Evolutionary conservation across 2,888 invertebrate genomes (phyloP).

Genomic region (Perizoma flavofasciatum): DNA sequence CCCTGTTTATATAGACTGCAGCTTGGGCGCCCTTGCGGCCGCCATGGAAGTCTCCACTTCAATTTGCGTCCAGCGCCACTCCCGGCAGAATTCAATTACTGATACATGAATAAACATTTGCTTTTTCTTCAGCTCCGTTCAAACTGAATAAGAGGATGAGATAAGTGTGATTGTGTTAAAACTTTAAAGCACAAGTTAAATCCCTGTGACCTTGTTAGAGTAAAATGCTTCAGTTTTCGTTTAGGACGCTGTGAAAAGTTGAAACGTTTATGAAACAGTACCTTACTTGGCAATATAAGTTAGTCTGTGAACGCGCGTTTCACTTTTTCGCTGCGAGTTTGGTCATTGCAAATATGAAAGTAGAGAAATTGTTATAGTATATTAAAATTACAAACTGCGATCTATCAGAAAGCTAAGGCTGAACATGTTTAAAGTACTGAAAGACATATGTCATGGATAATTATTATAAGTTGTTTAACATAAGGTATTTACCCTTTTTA

Average conservation of each 20-base stretch:
- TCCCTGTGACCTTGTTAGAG: neutral
- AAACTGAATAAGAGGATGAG: conserved; percentile 16
- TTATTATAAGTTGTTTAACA: no score
- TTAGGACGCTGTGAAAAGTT: conserved; percentile 14
- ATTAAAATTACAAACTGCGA: no score
- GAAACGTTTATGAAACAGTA: conserved; percentile 19
- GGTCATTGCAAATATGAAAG: no score
- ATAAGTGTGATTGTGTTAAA: conserved; percentile 20
- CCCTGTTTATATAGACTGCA: conserved; percentile 24
- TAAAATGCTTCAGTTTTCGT: conserved; percentile 12
- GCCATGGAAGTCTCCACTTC: conserved; percentile 47
- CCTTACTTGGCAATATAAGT: conserved; percentile 25
- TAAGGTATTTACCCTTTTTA: no score
- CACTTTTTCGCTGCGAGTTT: conserved; percentile 13
- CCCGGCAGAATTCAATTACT: conserved; percentile 56
- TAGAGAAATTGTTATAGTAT: no score
- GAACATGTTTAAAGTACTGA: no score
- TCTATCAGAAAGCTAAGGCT: no score
- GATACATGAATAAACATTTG: conserved; percentile 57
- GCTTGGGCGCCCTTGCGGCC: conserved; percentile 31
- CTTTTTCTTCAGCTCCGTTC: conserved; percentile 23
- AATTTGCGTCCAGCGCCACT: conserved; percentile 52
- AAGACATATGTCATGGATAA: no score
- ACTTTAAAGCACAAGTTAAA: conserved; percentile 13
- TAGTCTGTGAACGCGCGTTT: conserved; percentile 17